Evolutionary conservation across 1,140 invertebrate genomes (phyloP).

Genomic region (Prorops nasuta): DNA sequence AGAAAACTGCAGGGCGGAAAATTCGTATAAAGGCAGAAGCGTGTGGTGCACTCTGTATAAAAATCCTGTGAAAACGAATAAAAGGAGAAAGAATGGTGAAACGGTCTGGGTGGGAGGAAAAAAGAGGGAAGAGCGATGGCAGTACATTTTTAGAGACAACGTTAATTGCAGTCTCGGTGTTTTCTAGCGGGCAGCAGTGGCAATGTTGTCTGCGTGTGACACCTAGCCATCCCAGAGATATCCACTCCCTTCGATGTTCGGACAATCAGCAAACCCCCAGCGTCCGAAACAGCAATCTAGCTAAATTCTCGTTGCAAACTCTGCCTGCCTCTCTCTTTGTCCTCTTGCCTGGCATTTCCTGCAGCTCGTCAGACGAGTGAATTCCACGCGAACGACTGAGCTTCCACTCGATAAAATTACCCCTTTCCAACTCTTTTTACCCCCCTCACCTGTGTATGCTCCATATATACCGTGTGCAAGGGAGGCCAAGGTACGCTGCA

Average conservation of each 20-base stretch:
- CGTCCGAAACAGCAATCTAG: not conserved
- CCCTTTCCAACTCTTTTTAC: conserved; percentile 11
- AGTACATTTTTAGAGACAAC: conserved; percentile 26
- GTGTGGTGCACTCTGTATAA: too few relatives aligned
- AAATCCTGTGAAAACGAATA: too few relatives aligned
- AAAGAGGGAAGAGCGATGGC: not conserved
- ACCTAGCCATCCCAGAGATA: conserved; percentile 19
- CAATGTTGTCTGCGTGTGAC: conserved; percentile 36
- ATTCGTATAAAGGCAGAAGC: too few relatives aligned
- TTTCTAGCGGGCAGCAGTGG: conserved; percentile 26
- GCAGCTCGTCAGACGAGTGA: conserved; percentile 16
- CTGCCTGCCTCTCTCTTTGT: not conserved
- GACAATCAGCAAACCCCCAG: conserved; percentile 1
- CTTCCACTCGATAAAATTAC: conserved; percentile 28
- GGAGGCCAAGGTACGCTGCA: too few relatives aligned
- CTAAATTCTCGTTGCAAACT: not conserved
- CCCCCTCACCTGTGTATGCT: not conserved
- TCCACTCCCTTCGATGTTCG: not conserved
- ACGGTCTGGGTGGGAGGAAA: not conserved
- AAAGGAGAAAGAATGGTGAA: not conserved
- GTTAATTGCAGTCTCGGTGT: conserved; percentile 44
- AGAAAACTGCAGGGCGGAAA: conserved; percentile 11
- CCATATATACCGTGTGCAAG: not conserved
- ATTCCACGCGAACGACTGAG: conserved; percentile 18
- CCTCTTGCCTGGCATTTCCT: not conserved